Base-by-base conservation (phyloP, 2,888 invertebrate species). In the Kuschelorhynchus macadamiae region DNA sequence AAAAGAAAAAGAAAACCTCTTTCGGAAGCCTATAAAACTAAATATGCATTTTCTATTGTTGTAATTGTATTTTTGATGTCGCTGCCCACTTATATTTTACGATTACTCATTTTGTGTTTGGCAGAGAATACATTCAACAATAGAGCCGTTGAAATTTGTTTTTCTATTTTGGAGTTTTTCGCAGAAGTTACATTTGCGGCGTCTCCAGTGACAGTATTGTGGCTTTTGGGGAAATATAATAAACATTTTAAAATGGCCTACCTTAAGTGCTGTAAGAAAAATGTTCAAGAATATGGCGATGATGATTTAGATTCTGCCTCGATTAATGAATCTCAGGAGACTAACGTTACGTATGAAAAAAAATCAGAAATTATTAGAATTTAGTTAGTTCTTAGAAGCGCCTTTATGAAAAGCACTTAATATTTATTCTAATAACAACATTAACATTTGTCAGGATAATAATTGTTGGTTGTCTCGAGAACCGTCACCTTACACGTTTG, bases 171-270 rank as follows among this genome's bases (percentile, higher is more conserved):
- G 12, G 11, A 20, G 44, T 21, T 21, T 25, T 5, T 16, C 5
- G 18, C 32, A 5, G 56, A 56, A 30, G 1, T 1, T 46, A 16
- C 44, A n/a, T 5, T 44, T 17, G 8, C 17, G 1, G 32, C 18
- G 5, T 9, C n/a, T 30, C 30, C 56, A 1, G 44, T 56, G 17
- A 18, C 67, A 16, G 32, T 74, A 12, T 52, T 72, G 16, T 74
- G 67, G 18, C 20, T 70, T 53, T 61, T 75, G 30, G 71, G 72
- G 9, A 67, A 57, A 42, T 39, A 11, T 14, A 67, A 74, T 50
- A 75, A 75, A 39, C 46, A 72, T 63, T 75, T 74, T 18, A 73
- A 70, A 56, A 67, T 71, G 60, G 75, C 74, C 3, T 74, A 72
- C 33, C 33, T 57, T 7, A 62, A 70, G 9, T 64, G 63, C 1